These are phyloP conservation scores for Meiosimyza decipiens DNA, from an alignment of 2,888 invertebrate species.

Conservation along the genomic window DNA sequence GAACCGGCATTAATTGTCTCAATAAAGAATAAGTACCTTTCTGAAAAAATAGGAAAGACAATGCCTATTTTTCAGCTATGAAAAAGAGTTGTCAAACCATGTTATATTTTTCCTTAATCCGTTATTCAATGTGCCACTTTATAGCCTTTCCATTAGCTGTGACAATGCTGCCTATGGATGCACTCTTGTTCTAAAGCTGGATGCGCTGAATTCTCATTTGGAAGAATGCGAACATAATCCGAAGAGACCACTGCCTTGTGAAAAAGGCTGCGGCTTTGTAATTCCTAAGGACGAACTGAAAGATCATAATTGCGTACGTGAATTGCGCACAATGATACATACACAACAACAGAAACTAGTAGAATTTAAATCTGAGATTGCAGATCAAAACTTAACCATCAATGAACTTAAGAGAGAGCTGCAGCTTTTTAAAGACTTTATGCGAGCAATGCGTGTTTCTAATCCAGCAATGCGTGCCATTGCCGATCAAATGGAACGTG, in stretches of 20 bases:
- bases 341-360: conserved; percentile 88
- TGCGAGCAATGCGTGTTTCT: conserved; percentile 91
- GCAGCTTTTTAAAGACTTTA: conserved; percentile 89
- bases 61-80: too few relatives aligned
- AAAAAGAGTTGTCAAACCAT: too few relatives aligned
- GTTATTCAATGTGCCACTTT: background rate
- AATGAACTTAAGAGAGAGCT: conserved; percentile 91
- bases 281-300: conserved; percentile 95
- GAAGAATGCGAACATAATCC: conserved; percentile 95
- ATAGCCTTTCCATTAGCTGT: conserved; percentile 87
- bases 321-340: conserved; percentile 84
- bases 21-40: too few relatives aligned
- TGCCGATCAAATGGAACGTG: conserved; percentile 94
- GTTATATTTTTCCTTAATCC: too few relatives aligned
- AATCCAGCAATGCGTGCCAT: conserved; percentile 93
- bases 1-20: too few relatives aligned
- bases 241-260: conserved; percentile 92
- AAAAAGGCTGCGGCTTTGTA: conserved; percentile 92
- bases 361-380: conserved; percentile 87
- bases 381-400: conserved; percentile 87
- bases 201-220: conserved; percentile 84
- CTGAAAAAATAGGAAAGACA: too few relatives aligned
- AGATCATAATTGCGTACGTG: conserved; percentile 94
- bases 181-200: conserved; percentile 84
- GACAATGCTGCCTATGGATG: conserved; percentile 93